Base-by-base conservation (phyloP, 2,797 vertebrate species). In the Lepilemur ruficaudatus region DNA sequence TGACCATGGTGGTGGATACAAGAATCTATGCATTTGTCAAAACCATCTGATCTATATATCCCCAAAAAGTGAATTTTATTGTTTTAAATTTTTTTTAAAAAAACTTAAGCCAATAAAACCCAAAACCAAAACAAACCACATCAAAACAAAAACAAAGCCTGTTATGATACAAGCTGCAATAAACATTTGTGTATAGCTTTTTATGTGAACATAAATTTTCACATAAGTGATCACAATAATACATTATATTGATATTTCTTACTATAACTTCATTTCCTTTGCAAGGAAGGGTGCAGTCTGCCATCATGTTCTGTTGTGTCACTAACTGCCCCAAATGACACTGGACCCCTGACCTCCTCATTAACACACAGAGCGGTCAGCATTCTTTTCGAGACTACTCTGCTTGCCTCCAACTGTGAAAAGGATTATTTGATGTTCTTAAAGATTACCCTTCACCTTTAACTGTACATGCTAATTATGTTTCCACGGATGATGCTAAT, bases 401-500 rank as follows among this genome's bases (percentile, higher is more conserved):
- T 7, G 20, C 41, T 61, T 73, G 70, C 61, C 88, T 93, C 82
- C 83, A 73, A 52, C 93, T 91, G 83, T 89, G 83, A 81, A 83
- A 85, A 92, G 78, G 35, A 91, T 78, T 41, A 55, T 25, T 88
- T 86, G 84, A 79, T 89, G 73, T 81, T 84, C 91, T 96, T 75
- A 69, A 93, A 89, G 88, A 85, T 65, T 52, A 28, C 65, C 50
- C 73, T 93, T 96, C 57, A 75, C 91, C 88, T 95, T 93, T 61
- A 63, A 91, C 72, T 75, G 14, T 20, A 61, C 72, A 41, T 67
- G 55, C 70, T 93, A 92, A 89, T 95, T 90, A 92, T 79, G 15
- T 57, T 80, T n/a, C 87, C 32, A 23, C 0, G 4, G 57, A 48
- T 28, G 48, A 91, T 10, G 23, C 73, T 85, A 70, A 88, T 82